These are phyloP conservation scores for Tetanocera ferruginea DNA, from an alignment of 2,888 invertebrate genomes.

Conservation along the genomic window DNA sequence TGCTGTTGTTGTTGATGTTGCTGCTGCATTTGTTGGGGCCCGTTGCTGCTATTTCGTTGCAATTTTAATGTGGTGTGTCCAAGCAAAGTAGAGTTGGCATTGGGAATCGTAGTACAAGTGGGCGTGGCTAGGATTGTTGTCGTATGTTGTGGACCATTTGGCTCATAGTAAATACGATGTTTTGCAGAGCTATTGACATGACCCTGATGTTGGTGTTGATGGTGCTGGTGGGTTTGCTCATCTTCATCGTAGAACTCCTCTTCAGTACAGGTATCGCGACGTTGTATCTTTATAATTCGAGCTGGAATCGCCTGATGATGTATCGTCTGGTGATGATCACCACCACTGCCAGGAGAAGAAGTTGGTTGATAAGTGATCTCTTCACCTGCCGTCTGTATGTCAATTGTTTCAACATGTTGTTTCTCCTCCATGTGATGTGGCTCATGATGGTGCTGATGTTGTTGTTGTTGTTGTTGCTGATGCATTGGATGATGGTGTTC, in stretches of 20 bases:
- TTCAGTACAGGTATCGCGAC: constrained; percentile 60
- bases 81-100: constrained; percentile 39
- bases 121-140: constrained; percentile 57
- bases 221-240: constrained; percentile 50
- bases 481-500: constrained; percentile 47
- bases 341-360: not conserved
- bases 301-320: constrained; percentile 54
- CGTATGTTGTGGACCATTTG: constrained; percentile 54
- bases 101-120: constrained; percentile 34
- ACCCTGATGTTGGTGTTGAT: constrained; percentile 27
- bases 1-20: constrained; percentile 23
- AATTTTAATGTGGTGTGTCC: constrained; percentile 46
- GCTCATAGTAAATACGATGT: constrained; percentile 60
- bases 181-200: constrained; percentile 37
- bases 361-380: constrained; percentile 61
- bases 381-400: constrained; percentile 64
- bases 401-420: constrained; percentile 58
- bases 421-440: constrained; percentile 51
- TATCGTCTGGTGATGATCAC: constrained; percentile 42
- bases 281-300: constrained; percentile 65
- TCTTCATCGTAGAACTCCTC: constrained; percentile 62
- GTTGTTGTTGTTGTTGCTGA: constrained; percentile 49
- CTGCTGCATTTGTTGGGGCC: constrained; percentile 53
- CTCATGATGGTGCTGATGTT: constrained; percentile 52
- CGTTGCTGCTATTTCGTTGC: constrained; percentile 47